These are phyloP conservation scores for Agraylea sexmaculata DNA, from an alignment of 1,140 invertebrate species.

Conservation along the genomic window DNA sequence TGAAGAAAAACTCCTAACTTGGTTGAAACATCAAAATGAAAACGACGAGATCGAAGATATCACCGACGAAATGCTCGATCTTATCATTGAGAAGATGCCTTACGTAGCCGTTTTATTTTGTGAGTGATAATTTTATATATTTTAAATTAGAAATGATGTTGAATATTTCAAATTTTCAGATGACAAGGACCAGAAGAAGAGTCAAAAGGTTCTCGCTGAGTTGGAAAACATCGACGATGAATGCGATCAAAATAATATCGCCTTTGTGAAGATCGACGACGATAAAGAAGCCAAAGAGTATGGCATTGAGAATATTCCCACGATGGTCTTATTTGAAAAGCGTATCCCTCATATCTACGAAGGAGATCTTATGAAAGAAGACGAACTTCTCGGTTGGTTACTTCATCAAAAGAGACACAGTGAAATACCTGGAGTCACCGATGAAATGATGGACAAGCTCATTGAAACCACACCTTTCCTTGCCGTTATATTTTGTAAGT, in stretches of 20 bases:
- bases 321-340: slow-evolving; percentile 78
- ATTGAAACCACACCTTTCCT: slow-evolving; percentile 67
- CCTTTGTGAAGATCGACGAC: slow-evolving; percentile 88
- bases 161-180: slow-evolving; percentile 49
- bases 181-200: slow-evolving; percentile 85
- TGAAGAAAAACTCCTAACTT: slow-evolving; percentile 79
- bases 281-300: slow-evolving; percentile 80
- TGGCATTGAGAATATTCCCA: slow-evolving; percentile 69
- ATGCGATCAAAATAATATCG: slow-evolving; percentile 83
- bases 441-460: slow-evolving; percentile 89
- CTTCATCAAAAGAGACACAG: slow-evolving; percentile 80
- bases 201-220: slow-evolving; percentile 73
- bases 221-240: slow-evolving; percentile 92
- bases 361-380: slow-evolving; percentile 84
- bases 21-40: slow-evolving; percentile 75
- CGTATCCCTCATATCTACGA: slow-evolving; percentile 81
- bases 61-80: slow-evolving; percentile 87
- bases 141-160: too few relatives aligned
- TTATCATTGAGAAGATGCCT: slow-evolving; percentile 78
- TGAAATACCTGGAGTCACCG: slow-evolving; percentile 84
- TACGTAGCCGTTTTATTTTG: slow-evolving; percentile 83
- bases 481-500: slow-evolving; percentile 79
- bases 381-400: slow-evolving; percentile 78
- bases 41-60: slow-evolving; percentile 89
- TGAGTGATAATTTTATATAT: slow-evolving; percentile 44